A percentile compares a stretch with the other conserved stretches of the same genome.
These are phyloP conservation scores for Bombylius major DNA, from an alignment of 2,888 invertebrate genomes.

Conservation along the genomic window DNA sequence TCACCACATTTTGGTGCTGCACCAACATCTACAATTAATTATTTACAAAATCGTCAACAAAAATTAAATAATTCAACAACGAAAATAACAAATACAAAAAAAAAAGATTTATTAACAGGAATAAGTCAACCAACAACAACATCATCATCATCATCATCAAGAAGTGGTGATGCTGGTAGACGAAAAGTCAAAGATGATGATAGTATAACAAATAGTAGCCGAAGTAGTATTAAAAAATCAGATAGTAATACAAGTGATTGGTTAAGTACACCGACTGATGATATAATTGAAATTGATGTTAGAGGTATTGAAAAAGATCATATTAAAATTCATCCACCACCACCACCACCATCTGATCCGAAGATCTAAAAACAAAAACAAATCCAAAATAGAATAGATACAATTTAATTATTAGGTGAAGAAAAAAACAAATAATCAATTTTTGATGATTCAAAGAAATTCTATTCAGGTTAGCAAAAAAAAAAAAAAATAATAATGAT, in stretches of 20 bases:
- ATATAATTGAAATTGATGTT: conserved; percentile 22
- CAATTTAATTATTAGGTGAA: too few relatives aligned
- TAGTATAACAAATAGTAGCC: conserved; percentile 1
- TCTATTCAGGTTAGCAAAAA: too few relatives aligned
- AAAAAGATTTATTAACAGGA: too few relatives aligned
- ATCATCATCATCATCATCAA: conserved; percentile 17
- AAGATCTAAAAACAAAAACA: conserved; percentile 11
- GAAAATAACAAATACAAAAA: conserved; percentile 6
- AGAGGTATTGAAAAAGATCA: conserved; percentile 21
- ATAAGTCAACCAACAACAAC: conserved; percentile 7
- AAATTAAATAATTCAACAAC: background rate
- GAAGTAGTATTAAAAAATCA: conserved; percentile 19
- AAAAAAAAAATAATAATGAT: too few relatives aligned
- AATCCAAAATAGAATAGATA: too few relatives aligned
- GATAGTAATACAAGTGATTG: conserved; percentile 22
- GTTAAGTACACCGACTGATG: conserved; percentile 22
- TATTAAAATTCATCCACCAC: conserved; percentile 14
- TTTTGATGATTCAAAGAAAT: too few relatives aligned
- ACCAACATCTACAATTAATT: conserved; percentile 17
- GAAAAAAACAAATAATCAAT: too few relatives aligned
- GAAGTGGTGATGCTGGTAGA: conserved; percentile 12
- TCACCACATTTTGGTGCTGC: conserved; percentile 20
- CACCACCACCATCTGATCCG: conserved; percentile 11
- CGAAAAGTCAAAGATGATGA: background rate
- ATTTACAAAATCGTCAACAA: conserved; percentile 14